Conservation (phyloP, 2,797 vertebrate genomes). For the Rachycentron canadum region DNA sequence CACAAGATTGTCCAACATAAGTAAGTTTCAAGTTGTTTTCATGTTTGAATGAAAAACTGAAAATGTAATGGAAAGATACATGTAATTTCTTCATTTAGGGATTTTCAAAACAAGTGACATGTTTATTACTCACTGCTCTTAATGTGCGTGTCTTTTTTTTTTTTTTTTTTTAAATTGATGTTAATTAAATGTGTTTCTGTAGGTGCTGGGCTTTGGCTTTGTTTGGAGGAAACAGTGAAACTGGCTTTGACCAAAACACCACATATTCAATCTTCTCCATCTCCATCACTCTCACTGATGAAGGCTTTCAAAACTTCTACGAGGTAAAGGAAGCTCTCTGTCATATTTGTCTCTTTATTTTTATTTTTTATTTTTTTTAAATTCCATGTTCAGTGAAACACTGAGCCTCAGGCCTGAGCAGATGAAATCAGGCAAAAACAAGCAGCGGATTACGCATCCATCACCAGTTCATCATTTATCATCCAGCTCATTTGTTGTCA, state of each 20-base stretch:
- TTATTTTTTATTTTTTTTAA: neutral
- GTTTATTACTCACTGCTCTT: conserved; percentile 17
- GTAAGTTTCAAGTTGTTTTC: conserved; percentile 38
- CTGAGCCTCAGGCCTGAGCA: neutral
- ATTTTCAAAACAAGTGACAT: conserved; percentile 20
- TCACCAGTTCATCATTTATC: neutral
- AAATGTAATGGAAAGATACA: conserved; percentile 10
- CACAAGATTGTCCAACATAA: conserved; percentile 12
- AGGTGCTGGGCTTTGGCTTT: conserved; percentile 96
- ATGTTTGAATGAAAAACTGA: conserved; percentile 27
- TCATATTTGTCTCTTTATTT: neutral
- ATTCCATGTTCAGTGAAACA: neutral
- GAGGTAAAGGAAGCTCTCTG: conserved; percentile 82
- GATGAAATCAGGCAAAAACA: neutral
- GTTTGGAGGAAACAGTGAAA: conserved; percentile 96
- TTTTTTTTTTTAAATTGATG: conserved; percentile 1
- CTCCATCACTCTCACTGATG: conserved; percentile 95
- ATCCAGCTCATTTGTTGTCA: conserved; percentile 14
- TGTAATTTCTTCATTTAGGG: conserved; percentile 19
- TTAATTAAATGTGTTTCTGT: conserved; percentile 44
- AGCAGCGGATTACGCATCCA: neutral
- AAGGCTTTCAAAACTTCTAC: conserved; percentile 94
- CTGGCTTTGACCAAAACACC: conserved; percentile 96
- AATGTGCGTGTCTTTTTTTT: conserved; percentile 11
- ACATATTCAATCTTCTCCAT: conserved; percentile 98